Conservation (phyloP, 2,888 invertebrate genomes). For the Creontiades dilutus region DNA sequence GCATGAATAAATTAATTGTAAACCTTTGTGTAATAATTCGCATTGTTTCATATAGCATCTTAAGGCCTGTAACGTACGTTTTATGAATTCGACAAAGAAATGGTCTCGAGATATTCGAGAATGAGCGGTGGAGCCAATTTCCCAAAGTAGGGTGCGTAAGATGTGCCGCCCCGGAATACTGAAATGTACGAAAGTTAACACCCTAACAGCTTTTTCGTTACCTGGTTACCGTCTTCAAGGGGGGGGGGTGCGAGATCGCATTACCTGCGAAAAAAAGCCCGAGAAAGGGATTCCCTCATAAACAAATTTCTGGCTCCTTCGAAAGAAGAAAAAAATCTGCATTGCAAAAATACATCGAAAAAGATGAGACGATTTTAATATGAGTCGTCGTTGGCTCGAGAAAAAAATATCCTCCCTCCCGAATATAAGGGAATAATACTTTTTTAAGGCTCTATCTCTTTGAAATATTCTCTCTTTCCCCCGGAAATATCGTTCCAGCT, state of each 20-base stretch:
- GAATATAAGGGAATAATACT: neutral
- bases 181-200: neutral
- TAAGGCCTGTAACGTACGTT: too few species aligned
- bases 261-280: neutral
- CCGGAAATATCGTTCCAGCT: too few species aligned
- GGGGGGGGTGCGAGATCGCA: neutral
- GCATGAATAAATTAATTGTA: too few species aligned
- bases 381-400: neutral
- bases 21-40: too few species aligned
- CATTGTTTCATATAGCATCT: too few species aligned
- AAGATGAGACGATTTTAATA: neutral
- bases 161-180: neutral
- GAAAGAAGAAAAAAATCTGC: neutral
- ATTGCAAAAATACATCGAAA: neutral
- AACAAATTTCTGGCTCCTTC: conserved; percentile 19
- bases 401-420: neutral
- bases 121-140: neutral
- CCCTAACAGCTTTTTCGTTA: neutral
- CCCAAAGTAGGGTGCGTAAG: neutral
- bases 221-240: neutral
- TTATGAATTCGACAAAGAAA: too few species aligned
- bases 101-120: neutral
- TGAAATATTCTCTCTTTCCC: neutral
- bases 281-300: neutral
- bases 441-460: neutral